Evolutionary conservation across 2,888 invertebrate species (phyloP).

Genomic region (Epistrophe grossulariae): DNA sequence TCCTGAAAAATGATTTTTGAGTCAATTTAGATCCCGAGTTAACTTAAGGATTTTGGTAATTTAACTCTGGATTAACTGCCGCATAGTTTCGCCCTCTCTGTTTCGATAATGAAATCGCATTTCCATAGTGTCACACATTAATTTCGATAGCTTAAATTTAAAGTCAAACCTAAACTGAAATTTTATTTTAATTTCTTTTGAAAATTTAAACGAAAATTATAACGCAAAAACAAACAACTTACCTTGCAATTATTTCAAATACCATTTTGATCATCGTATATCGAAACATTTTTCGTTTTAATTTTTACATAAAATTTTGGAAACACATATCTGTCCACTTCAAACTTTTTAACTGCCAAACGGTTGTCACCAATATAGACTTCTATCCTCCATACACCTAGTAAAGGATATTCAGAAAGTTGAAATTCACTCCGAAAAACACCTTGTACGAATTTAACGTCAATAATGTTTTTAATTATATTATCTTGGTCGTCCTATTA

Average conservation of each 20-base stretch:
- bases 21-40: too few relatives aligned
- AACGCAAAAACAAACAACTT: conserved; percentile 60
- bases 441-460: conserved; percentile 83
- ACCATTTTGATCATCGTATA: conserved; percentile 91
- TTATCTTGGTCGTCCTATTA: conserved; percentile 90
- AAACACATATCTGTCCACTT: conserved; percentile 95
- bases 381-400: conserved; percentile 92
- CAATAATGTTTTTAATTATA: conserved; percentile 92
- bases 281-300: conserved; percentile 90
- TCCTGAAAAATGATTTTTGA: too few relatives aligned
- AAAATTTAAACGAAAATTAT: too few relatives aligned
- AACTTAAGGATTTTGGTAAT: too few relatives aligned
- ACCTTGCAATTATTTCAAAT: conserved; percentile 87
- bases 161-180: too few relatives aligned
- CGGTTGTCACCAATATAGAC: conserved; percentile 61
- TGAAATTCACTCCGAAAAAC: conserved; percentile 90
- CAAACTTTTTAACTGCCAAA: conserved; percentile 78
- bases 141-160: too few relatives aligned
- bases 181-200: too few relatives aligned
- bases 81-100: too few relatives aligned
- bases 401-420: conserved; percentile 90
- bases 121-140: too few relatives aligned
- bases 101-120: too few relatives aligned
- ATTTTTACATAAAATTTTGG: conserved; percentile 96
- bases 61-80: too few relatives aligned